Base-by-base conservation (phyloP, 2,797 vertebrate genomes). In the Sebastes aleutianus region DNA sequence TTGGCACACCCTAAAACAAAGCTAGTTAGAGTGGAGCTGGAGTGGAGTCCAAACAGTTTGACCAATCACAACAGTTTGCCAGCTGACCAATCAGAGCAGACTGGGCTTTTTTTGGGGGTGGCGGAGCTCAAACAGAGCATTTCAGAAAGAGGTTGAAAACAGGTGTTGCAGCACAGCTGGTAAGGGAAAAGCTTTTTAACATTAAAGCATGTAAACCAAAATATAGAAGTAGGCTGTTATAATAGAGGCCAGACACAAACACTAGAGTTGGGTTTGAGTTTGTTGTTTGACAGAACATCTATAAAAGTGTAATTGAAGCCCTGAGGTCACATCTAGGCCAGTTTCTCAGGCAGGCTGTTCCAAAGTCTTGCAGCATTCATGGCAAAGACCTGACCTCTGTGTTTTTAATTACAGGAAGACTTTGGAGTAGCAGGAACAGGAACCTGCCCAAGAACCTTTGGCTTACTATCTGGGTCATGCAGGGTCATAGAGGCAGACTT, bases 381-480 rank as follows among this genome's bases (percentile, higher is more conserved):
- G 66, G 65, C 65, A 78, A 64, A 74, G 9, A 29, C 62, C 54
- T 62, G 36, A 72, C 56, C 34, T 76, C 57, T 29, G 81, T 80
- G 73, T 76, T 80, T 82, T 84, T 82, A 76, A 75, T 85, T 63
- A 26, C 36, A 18, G 22, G 18, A 53, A 66, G 39, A 62, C 56
- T 36, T 74, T 36, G 16, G 54, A 74, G 32, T 57, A 79, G 70
- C 50, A 71, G 57, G 39, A 71, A 62, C 24, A 72, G 68, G 78
- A 67, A 80, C 63, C 54, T 78, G 76, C 50, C 36, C 76, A 83
- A 65, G 12, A 70, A 79, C 56, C 39, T 81, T 63, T 67, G 20
- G 56, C 79, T 47, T 58, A 56, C 5, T 22, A 1, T 80, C 29
- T 22, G 10, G 34, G 29, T 73, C 47, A 80, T 7, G 67, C 36